Conservation (phyloP, 2,888 invertebrate genomes). For the Myopa tessellatipennis region DNA sequence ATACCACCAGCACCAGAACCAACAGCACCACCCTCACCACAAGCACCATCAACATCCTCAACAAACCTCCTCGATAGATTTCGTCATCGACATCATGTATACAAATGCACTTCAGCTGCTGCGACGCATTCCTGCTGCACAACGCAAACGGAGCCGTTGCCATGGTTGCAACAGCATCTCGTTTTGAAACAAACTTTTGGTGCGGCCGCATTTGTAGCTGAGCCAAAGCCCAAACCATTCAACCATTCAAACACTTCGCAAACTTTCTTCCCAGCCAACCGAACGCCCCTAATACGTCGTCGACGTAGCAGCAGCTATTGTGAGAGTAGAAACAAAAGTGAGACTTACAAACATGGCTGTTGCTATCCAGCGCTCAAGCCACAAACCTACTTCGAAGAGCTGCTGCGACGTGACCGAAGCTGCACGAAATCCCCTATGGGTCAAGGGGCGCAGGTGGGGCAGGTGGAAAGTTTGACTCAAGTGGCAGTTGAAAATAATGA, state of each 20-base stretch:
- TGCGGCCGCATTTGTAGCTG: conserved; percentile 21
- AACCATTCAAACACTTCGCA: conserved; percentile 6
- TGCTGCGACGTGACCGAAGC: conserved; percentile 52
- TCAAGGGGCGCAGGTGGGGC: not conserved
- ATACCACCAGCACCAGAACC: conserved; percentile 42
- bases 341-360: conserved; percentile 29
- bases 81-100: conserved; percentile 45
- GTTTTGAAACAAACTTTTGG: conserved; percentile 64
- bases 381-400: conserved; percentile 56
- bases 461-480: conserved; percentile 31
- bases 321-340: not conserved
- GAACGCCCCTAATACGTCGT: not conserved
- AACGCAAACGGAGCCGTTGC: conserved; percentile 64
- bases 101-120: conserved; percentile 41
- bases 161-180: conserved; percentile 66
- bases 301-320: not conserved
- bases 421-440: not conserved
- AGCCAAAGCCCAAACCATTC: not conserved
- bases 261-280: conserved; percentile 1
- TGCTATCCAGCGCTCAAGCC: conserved; percentile 44
- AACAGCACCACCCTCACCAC: no score
- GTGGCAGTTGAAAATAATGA: conserved; percentile 31
- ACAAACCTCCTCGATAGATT: conserved; percentile 41
- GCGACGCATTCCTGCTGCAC: conserved; percentile 38
- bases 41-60: conserved; percentile 45